Base-by-base conservation (phyloP, 2,113 vertebrate genomes). In the Aythya baeri region DNA sequence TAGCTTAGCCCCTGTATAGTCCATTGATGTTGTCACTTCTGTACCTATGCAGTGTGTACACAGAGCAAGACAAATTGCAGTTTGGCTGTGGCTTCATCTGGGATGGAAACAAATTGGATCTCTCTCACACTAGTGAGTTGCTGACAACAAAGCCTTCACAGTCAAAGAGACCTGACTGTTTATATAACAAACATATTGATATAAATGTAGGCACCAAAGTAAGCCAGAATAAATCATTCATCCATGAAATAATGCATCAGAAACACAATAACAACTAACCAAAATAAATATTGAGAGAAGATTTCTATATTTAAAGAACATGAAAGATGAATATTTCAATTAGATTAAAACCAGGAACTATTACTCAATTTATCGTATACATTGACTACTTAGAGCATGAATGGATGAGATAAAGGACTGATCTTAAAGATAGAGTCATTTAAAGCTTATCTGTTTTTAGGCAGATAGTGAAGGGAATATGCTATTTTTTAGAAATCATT, bases 161-260 rank as follows among this genome's bases (percentile, higher is more conserved):
- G 59, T n/a, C 65, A 84, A 26, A 66, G 76, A 61, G 67, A 84
- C 26, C 14, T 13, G 66, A 91, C 73, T 61, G 65, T 76, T 87
- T 87, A 25, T 21, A 73, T 61, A 91, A 83, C 88, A 94, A 93
- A 92, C 83, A 43, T 41, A 94, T 52, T 86, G 90, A 94, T 82
- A 97, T 57, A 74, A 83, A 81, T 20, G 34, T 32, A 74, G 65
- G 75, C 76, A 73, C 29, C 34, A 78, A 86, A 93, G 66, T 84
- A 88, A 93, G 85, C 83, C 67, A 93, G 91, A 82, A 82, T 73
- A 94, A 96, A 93, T 92, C 62, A 83, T 44, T 97, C 59, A 94
- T 68, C 93, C 94, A 76, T 94, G 80, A 96, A 97, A 95, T 91
- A 97, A 76, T 76, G 59, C 70, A 94, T 96, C 94, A 87, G 67